Conservation (phyloP, 1,140 invertebrate genomes). For the Drosophila gunungcola region DNA sequence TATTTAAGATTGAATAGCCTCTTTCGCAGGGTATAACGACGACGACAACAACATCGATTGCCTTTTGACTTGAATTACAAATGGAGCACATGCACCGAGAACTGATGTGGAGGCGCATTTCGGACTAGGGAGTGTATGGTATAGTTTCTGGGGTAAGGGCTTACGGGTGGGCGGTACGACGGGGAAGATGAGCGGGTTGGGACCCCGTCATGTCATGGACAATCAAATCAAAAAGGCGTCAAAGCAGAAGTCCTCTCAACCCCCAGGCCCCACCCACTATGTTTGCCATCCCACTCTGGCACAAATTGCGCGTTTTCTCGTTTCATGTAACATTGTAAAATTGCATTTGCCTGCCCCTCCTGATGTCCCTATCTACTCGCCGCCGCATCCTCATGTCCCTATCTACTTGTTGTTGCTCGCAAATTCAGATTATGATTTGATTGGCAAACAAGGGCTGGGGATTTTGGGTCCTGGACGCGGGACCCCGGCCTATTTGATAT, state of each 20-base stretch:
- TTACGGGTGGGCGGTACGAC: neutral
- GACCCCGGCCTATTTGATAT: conserved; percentile 72
- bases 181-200: conserved; percentile 2
- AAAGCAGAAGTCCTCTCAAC: conserved; percentile 63
- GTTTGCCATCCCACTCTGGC: conserved; percentile 7
- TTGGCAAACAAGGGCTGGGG: conserved; percentile 65
- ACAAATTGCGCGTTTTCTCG: conserved; percentile 60
- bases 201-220: conserved; percentile 63
- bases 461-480: conserved; percentile 48
- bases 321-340: conserved; percentile 80
- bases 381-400: neutral
- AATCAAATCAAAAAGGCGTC: conserved; percentile 81
- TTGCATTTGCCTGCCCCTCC: conserved; percentile 61
- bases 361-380: conserved; percentile 15
- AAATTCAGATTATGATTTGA: conserved; percentile 82
- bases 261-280: neutral
- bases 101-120: neutral
- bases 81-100: conserved; percentile 51
- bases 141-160: neutral
- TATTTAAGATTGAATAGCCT: neutral
- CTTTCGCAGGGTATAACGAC: neutral
- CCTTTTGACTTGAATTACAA: conserved; percentile 80
- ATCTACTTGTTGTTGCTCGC: conserved; percentile 49
- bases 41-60: conserved; percentile 36
- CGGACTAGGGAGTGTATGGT: neutral